Evolutionary conservation across 2,888 invertebrate genomes (phyloP).

Genomic region (Pachliopta kotzebuea): DNA sequence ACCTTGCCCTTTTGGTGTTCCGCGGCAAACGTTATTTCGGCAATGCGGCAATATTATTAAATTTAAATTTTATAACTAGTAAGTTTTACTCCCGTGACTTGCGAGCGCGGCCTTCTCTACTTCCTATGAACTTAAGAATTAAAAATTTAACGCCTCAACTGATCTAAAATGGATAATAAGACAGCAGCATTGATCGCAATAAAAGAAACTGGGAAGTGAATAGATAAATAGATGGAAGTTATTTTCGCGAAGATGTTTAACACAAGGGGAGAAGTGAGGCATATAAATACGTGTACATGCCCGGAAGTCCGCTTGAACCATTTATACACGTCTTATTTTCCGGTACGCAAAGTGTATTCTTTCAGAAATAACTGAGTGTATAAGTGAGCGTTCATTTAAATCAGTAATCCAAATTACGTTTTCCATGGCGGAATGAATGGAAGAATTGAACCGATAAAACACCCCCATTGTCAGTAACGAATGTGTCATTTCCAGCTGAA

Average conservation of each 20-base stretch:
- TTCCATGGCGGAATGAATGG: constrained; percentile 70
- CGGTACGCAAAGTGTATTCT: constrained; percentile 67
- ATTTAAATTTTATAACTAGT: constrained; percentile 10
- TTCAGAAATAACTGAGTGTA: constrained; percentile 54
- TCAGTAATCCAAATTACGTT: constrained; percentile 74
- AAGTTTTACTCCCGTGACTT: neutral
- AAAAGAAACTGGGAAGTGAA: constrained; percentile 13
- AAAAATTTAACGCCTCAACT: neutral
- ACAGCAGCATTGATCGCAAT: constrained; percentile 13
- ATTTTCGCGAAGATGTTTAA: constrained; percentile 25
- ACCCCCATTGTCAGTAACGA: constrained; percentile 65
- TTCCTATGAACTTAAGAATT: too few species aligned
- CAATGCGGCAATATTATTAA: constrained; percentile 14
- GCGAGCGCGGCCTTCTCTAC: neutral
- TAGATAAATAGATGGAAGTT: constrained; percentile 13
- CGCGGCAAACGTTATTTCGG: constrained; percentile 26
- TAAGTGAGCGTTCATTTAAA: constrained; percentile 66
- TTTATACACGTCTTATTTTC: constrained; percentile 65
- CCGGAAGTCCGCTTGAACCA: constrained; percentile 68
- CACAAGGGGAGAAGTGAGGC: constrained; percentile 58
- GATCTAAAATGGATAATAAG: neutral
- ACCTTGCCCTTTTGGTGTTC: constrained; percentile 51
- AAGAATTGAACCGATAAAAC: constrained; percentile 71
- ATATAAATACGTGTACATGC: constrained; percentile 64
- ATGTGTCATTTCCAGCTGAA: constrained; percentile 70